phyloP scores from a whole-genome alignment of 2,888 invertebrate species.

The Leptinotarsa peninsularis region DNA sequence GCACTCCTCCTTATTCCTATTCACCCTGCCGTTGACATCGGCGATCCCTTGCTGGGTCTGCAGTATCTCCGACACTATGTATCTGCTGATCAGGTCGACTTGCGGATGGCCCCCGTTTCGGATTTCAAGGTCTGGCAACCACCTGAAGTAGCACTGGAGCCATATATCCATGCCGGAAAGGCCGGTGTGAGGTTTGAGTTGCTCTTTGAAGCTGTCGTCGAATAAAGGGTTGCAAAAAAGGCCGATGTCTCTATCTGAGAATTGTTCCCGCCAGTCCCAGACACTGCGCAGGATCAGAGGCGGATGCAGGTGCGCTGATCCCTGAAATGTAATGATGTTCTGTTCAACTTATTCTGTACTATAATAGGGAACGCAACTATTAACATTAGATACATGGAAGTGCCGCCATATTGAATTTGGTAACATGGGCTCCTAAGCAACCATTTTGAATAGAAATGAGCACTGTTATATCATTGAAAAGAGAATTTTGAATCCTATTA shows the following conservation, averaged over 20 bases:
- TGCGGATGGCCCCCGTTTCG: constrained; percentile 77
- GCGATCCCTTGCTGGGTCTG: constrained; percentile 60
- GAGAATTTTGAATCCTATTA: no score
- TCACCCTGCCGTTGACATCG: constrained; percentile 52
- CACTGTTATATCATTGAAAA: no score
- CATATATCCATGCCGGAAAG: constrained; percentile 78
- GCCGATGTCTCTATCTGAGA: constrained; percentile 82
- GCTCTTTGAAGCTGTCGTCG: constrained; percentile 62
- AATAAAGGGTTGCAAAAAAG: constrained; percentile 90
- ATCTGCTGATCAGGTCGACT: constrained; percentile 68
- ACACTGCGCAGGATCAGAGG: constrained; percentile 78
- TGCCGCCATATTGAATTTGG: no score
- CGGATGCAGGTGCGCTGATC: constrained; percentile 59
- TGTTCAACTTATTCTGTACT: no score
- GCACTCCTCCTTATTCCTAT: constrained; percentile 60
- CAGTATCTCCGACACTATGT: constrained; percentile 66
- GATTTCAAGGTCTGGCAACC: constrained; percentile 86
- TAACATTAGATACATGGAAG: no score
- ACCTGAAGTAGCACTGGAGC: constrained; percentile 91
- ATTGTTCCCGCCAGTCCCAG: constrained; percentile 94
- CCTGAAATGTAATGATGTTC: constrained; percentile 56
- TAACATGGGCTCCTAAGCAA: no score
- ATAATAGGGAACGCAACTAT: no score
- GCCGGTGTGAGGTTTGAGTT: constrained; percentile 68
- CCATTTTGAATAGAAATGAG: no score